phyloP scores from a whole-genome alignment of 2,113 vertebrate species.

The Anguilla japonica region DNA sequence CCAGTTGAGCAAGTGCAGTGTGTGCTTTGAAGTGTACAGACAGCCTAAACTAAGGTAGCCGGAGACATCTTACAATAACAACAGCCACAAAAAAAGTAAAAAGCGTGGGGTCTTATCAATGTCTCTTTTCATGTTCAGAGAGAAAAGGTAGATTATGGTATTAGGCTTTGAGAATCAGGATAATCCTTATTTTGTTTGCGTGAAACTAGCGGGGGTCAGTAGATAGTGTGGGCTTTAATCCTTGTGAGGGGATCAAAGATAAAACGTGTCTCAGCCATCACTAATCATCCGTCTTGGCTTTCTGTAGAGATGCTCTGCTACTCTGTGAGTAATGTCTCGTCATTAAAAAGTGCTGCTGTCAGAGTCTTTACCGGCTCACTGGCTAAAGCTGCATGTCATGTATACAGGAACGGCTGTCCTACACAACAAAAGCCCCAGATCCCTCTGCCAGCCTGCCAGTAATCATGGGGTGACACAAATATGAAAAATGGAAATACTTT shows the following conservation, averaged over 20 bases:
- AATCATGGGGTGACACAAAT: too few relatives aligned
- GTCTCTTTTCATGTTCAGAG: slow-evolving; percentile 13
- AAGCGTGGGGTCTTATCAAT: neutral
- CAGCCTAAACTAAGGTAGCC: neutral
- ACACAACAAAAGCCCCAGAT: too few relatives aligned
- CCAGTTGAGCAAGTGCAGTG: neutral
- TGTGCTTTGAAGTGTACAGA: slow-evolving; percentile 5
- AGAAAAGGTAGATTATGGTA: slow-evolving; percentile 6
- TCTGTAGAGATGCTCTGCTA: neutral
- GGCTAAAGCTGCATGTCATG: neutral
- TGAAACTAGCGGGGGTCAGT: neutral
- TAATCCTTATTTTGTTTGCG: slow-evolving; percentile 17
- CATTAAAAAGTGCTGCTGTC: neutral
- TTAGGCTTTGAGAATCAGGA: slow-evolving; percentile 5
- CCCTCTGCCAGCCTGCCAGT: too few relatives aligned
- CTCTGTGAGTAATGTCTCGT: neutral
- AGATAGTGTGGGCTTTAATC: neutral
- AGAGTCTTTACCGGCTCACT: neutral
- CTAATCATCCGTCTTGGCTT: neutral
- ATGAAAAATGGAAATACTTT: too few relatives aligned
- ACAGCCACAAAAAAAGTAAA: neutral
- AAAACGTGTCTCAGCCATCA: neutral
- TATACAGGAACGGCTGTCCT: neutral
- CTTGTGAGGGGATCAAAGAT: neutral
- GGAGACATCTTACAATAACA: neutral